Percentiles rank a stretch among this genome's conserved stretches.
These are phyloP conservation scores for Condylura cristata DNA, from an alignment of 2,113 vertebrate species.

Conservation along the genomic window DNA sequence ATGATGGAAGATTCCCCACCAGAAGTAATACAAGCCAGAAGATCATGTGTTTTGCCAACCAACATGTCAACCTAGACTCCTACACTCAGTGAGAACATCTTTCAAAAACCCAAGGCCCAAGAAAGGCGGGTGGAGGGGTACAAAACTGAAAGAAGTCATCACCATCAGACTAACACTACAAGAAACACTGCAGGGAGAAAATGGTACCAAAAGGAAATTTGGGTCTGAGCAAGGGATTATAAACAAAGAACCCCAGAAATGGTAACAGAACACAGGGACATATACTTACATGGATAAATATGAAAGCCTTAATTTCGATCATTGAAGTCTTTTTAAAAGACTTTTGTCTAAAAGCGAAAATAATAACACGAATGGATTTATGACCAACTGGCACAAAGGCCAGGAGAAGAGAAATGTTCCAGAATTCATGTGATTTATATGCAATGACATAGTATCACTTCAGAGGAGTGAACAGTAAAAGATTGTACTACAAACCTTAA, in stretches of 20 bases:
- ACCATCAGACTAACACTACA: neutral
- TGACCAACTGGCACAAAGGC: neutral
- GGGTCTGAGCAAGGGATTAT: neutral
- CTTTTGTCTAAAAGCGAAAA: slow-evolving; percentile 5
- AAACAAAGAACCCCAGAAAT: neutral
- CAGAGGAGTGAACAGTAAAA: neutral
- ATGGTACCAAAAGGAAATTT: neutral
- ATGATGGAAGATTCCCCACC: neutral
- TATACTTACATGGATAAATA: neutral
- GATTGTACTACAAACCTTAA: neutral
- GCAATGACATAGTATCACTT: neutral
- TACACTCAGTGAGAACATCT: neutral
- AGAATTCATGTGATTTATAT: neutral
- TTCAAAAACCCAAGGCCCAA: slow-evolving; percentile 3
- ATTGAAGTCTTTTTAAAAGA: neutral
- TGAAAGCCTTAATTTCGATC: neutral
- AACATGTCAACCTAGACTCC: neutral
- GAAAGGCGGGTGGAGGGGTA: neutral
- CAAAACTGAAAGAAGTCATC: neutral
- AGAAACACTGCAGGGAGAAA: neutral
- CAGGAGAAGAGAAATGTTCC: neutral
- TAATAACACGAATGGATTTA: neutral
- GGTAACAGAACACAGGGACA: neutral
- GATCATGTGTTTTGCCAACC: neutral
- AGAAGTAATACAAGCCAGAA: neutral